Base-by-base conservation (phyloP, 1,140 invertebrate species). In the Subanguina moxae region DNA sequence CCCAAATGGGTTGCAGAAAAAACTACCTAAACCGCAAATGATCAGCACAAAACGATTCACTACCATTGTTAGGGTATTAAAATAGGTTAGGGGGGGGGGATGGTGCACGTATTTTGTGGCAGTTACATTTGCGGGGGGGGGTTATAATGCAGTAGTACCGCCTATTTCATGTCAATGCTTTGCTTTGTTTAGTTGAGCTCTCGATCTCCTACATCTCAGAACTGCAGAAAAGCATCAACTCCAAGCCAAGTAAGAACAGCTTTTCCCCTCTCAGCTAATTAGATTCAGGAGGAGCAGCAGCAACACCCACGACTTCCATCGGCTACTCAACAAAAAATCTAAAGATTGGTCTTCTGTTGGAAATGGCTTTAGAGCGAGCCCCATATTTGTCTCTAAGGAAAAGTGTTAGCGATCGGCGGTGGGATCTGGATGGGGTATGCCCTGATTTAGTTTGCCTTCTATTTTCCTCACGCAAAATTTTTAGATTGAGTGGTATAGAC, bases 361-460 rank as follows among this genome's bases (percentile, higher is more conserved):
- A 75, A 58, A 52, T 28, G n/a, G 71, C 65, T 15, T 30, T 73
- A 45, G 73, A 73, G 48, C 27, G 66, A 17, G 73, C 71, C 0
- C 67, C 71, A 27, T 63, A 58, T 57, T 63, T 73, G n/a, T 56
- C 62, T 7, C 27, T 72, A 3, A 38, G 61, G 15, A 32, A 66
- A 21, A 69, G 45, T 30, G 58, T 19, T 9, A 59, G 42, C 28
- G 71, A 75, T 21, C 17, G 42, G 3, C 46, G 72, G 19, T 74
- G 65, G 73, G 71, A 75, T 62, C n/a, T 61, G n/a, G 67, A 69
- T 11, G 64, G 62, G 17, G 27, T 38, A 38, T 38, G 32, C 32
- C 32, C 32, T n/a, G n/a, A n/a, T n/a, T n/a, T n/a, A n/a, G n/a
- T n/a, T 11, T 38, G 32, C 32, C 11, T 56, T 56, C 8, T 56